Percentiles rank a stretch among this genome's conserved stretches.
These are phyloP conservation scores for Zaprionus vittiger DNA, from an alignment of 1,140 invertebrate genomes.

Conservation along the genomic window DNA sequence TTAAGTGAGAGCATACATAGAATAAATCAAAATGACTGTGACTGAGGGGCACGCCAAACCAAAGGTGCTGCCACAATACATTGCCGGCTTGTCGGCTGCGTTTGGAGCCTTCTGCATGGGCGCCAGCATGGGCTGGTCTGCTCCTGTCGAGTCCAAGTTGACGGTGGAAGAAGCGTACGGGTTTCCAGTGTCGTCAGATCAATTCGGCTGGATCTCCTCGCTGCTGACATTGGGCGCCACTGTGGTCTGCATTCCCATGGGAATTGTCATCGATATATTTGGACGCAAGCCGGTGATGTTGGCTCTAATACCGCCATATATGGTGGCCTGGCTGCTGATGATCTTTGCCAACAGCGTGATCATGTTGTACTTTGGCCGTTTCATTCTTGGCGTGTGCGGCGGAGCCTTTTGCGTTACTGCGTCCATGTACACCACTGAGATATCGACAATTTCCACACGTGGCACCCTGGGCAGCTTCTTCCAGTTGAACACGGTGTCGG, in stretches of 20 bases:
- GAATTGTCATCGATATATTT: slow-evolving; percentile 88
- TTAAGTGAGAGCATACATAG: neutral
- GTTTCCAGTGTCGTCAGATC: slow-evolving; percentile 67
- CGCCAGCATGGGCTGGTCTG: slow-evolving; percentile 89
- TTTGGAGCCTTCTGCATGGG: slow-evolving; percentile 87
- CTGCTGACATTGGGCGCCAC: slow-evolving; percentile 84
- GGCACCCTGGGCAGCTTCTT: slow-evolving; percentile 90
- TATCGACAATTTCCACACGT: slow-evolving; percentile 88
- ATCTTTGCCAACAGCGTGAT: slow-evolving; percentile 86
- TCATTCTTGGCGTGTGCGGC: slow-evolving; percentile 88
- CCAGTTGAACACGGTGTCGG: slow-evolving; percentile 88
- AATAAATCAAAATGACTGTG: neutral
- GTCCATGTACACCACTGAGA: slow-evolving; percentile 91
- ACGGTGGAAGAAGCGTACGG: slow-evolving; percentile 80
- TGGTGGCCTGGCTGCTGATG: slow-evolving; percentile 89
- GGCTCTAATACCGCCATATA: slow-evolving; percentile 87
- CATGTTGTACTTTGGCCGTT: slow-evolving; percentile 88
- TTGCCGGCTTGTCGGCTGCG: slow-evolving; percentile 84
- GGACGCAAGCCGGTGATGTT: slow-evolving; percentile 89
- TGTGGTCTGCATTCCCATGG: slow-evolving; percentile 87
- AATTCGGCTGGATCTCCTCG: slow-evolving; percentile 74
- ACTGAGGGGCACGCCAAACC: slow-evolving; percentile 21
- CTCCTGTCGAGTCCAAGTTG: slow-evolving; percentile 86
- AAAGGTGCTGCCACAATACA: slow-evolving; percentile 68
- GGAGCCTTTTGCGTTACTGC: slow-evolving; percentile 90